These are phyloP conservation scores for Stictocephala bisonia DNA, from an alignment of 2,888 invertebrate species.

Conservation along the genomic window DNA sequence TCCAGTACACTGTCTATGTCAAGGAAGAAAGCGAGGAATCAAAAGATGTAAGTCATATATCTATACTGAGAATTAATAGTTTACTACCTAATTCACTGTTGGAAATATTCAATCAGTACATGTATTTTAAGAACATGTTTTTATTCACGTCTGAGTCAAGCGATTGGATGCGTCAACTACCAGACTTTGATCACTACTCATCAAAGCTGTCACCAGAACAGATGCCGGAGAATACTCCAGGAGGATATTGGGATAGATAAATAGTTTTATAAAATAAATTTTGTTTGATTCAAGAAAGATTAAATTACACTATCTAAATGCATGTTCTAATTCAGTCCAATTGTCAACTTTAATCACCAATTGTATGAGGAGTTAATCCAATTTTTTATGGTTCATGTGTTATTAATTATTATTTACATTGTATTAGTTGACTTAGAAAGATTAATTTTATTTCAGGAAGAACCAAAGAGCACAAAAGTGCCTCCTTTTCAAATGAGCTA, in stretches of 20 bases:
- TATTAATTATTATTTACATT: neutral
- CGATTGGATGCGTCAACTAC: slow-evolving; percentile 84
- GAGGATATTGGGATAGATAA: no score
- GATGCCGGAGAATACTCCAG: slow-evolving; percentile 97
- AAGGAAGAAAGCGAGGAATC: slow-evolving; percentile 62
- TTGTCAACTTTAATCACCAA: no score
- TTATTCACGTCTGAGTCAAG: slow-evolving; percentile 82
- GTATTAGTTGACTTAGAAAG: neutral
- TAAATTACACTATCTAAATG: no score
- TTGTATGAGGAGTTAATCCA: no score
- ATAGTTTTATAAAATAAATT: no score
- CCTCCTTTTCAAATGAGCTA: slow-evolving; percentile 88
- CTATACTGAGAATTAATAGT: no score
- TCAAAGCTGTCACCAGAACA: slow-evolving; percentile 86
- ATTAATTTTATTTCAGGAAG: slow-evolving; percentile 54
- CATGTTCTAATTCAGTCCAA: no score
- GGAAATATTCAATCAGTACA: no score
- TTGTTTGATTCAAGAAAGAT: no score
- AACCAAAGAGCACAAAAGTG: slow-evolving; percentile 66
- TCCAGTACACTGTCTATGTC: slow-evolving; percentile 89
- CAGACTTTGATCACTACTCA: slow-evolving; percentile 94
- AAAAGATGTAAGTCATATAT: slow-evolving; percentile 62
- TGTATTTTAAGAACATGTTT: no score
- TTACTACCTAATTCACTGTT: no score
- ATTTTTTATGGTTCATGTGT: no score